Evolutionary conservation across 2,113 vertebrate genomes (phyloP).

Genomic region (Chaenocephalus aceratus): DNA sequence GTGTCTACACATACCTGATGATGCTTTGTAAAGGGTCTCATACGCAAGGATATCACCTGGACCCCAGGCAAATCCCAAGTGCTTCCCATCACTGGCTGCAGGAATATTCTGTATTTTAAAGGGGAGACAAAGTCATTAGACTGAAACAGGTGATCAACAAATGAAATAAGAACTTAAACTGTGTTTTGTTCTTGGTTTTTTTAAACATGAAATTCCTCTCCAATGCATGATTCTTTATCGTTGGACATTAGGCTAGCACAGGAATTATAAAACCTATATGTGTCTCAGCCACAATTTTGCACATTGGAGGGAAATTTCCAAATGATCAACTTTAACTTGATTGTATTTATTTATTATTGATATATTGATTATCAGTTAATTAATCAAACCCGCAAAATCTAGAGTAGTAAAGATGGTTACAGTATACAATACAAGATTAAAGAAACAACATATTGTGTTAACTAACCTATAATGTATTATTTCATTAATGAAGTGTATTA

Average conservation of each 20-base stretch:
- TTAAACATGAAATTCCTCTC: neutral
- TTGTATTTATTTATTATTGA: neutral
- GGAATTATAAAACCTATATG: neutral
- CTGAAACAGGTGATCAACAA: neutral
- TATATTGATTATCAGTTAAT: too few species aligned
- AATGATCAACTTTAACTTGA: neutral
- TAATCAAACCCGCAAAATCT: too few species aligned
- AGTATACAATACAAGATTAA: too few species aligned
- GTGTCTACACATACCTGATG: conserved; percentile 79
- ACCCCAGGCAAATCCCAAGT: conserved; percentile 94
- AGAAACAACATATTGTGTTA: too few species aligned
- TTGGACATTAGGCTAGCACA: neutral
- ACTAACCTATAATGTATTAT: too few species aligned
- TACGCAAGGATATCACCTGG: conserved; percentile 92
- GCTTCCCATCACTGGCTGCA: conserved; percentile 84
- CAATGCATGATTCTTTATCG: neutral
- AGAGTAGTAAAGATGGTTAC: too few species aligned
- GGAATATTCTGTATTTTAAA: conserved; percentile 85
- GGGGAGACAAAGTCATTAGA: neutral
- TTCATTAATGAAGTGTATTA: too few species aligned
- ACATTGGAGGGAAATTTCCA: neutral
- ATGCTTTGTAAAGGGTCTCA: conserved; percentile 85
- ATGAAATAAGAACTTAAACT: neutral
- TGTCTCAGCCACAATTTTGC: neutral
- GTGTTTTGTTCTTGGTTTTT: neutral